Evolutionary conservation across 2,888 invertebrate species (phyloP), one percentile per base, ranked within the genome.

Genomic region (Oscheius sp.): DNA sequence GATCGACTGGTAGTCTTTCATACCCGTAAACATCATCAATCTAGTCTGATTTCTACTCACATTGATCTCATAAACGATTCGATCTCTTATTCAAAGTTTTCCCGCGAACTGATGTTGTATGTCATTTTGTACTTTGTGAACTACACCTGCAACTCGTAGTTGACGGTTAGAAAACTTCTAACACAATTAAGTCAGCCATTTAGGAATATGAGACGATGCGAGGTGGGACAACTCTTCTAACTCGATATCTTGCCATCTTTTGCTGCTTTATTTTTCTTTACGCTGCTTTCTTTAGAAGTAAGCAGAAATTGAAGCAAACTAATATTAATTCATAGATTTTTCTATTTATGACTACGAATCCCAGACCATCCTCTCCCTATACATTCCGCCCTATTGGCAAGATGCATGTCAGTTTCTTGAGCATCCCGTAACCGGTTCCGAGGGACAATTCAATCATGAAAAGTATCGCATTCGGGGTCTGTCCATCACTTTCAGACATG

Each of bases 391-490:
- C 3, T 35, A 55, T 48, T 76, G 53, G 48, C 75, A 79, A 50
- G 81, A 86, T 51, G 76, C 77, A 47, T 86, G 86, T 53, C 86
- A 86, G 65, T 86, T 79, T 73, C 76, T 85, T 57, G 86, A 86
- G 73, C 73, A 77, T 11, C 78, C 76, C 32, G 53, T 84, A 13
- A 66, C 70, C 2, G 86, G 86, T 35, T 70, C 72, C n/a, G 86
- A 86, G 70, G 86, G 83, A 9, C 73, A 77, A 71, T 32, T 78
- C 74, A 70, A 58, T 65, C 10, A 76, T 75, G 73, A 73, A 37
- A 47, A 57, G 21, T 68, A 73, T 13, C 65, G 72, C 53, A 60
- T 86, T 9, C 73, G 79, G 21, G 86, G 83, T 33, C 53, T 86
- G 32, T 72, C 79, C 1, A 59, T 86, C 1, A 71, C 77, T n/a